These are phyloP conservation scores for Gortyna flavago DNA, from an alignment of 2,888 invertebrate species.

Conservation along the genomic window DNA sequence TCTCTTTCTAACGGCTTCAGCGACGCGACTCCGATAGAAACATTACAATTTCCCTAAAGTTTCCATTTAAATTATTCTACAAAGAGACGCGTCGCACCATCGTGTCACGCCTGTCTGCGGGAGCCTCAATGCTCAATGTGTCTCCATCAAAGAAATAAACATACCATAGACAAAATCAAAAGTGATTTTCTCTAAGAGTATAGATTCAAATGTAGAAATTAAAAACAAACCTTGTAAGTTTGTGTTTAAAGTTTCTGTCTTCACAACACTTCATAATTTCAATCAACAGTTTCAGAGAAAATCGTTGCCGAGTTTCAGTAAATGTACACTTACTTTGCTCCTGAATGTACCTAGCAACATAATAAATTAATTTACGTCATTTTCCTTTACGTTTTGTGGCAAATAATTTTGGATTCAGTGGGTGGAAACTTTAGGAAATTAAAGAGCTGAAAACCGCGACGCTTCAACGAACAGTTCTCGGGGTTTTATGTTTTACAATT, in stretches of 20 bases:
- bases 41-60: no score
- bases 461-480: neutral
- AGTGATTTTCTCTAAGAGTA: neutral
- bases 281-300: neutral
- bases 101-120: no score
- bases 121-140: no score
- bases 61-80: no score
- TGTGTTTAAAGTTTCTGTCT: neutral
- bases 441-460: neutral
- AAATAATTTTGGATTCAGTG: slow-evolving; percentile 18
- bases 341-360: neutral
- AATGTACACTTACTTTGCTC: neutral
- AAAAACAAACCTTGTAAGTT: neutral
- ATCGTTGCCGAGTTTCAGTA: neutral
- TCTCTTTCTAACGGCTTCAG: no score
- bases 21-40: no score
- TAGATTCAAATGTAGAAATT: neutral
- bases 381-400: slow-evolving; percentile 12
- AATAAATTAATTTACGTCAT: neutral
- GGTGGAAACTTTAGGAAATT: slow-evolving; percentile 26
- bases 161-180: neutral
- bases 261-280: neutral
- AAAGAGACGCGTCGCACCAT: no score
- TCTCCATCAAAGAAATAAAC: neutral
- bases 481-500: neutral